Base-by-base conservation (phyloP, 1,140 invertebrate species). In the Trichogramma pretiosum region DNA sequence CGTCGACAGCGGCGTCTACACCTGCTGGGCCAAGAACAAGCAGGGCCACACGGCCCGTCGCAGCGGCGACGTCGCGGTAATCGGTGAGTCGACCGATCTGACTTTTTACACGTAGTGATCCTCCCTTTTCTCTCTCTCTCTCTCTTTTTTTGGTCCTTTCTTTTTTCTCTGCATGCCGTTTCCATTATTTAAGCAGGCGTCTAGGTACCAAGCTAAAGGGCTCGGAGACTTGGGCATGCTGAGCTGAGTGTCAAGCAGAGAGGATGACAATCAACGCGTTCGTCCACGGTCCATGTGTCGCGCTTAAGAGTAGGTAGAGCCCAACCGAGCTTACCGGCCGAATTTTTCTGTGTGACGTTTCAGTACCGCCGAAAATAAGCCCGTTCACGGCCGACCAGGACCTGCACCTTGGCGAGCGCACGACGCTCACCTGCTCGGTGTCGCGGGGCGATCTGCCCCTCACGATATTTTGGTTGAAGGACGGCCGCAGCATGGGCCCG, bases 281-380 rank as follows among this genome's bases (percentile, higher is more conserved):
- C n/a, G n/a, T n/a, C n/a, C n/a, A n/a, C n/a, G n/a, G n/a, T n/a
- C n/a, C n/a, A n/a, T n/a, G n/a, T n/a, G n/a, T n/a, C n/a, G n/a
- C n/a, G n/a, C n/a, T n/a, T n/a, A n/a, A n/a, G n/a, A n/a, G n/a
- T n/a, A n/a, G n/a, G n/a, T n/a, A n/a, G n/a, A n/a, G n/a, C n/a
- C n/a, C n/a, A n/a, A n/a, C n/a, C n/a, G n/a, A n/a, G n/a, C n/a
- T n/a, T n/a, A n/a, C n/a, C n/a, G n/a, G n/a, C n/a, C n/a, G n/a
- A n/a, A n/a, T n/a, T n/a, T n/a, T n/a, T 68, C 57, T 61, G 21
- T 48, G 14, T 61, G 54, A 53, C 59, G 67, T 81, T 81, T 54
- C 82, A 87, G 85, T 86, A 72, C 83, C 84, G 56, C 85, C 85
- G 54, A 85, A 86, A 76, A 77, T 87, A 70, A 84, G 82, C 71